Base-by-base conservation (phyloP, 37 sponge, comb jelly and placozoan species). In the Chondrilla cf. caribensis region DNA sequence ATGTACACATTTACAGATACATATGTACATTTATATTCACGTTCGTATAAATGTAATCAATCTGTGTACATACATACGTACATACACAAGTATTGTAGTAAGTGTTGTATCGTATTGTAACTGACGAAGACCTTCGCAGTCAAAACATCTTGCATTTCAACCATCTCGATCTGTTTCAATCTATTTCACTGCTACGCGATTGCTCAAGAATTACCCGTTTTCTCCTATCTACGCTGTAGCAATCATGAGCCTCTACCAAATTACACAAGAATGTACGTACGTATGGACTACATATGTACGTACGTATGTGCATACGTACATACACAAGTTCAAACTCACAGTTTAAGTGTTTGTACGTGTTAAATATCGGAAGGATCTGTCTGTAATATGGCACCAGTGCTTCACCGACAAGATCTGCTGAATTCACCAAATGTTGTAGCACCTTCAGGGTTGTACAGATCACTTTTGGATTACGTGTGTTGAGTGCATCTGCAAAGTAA, bases 371-470 rank as follows among this genome's bases (percentile, higher is more conserved):
- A 15, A 98, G 89, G 39, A 98, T 98, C 70, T 98, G 98, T 82
- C 98, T 59, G 91, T 98, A 98, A 85, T 98, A 98, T 0, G 98
- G 96, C 4, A 98, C 98, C 44, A 98, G 88, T 3, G 98, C 98
- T 58, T 98, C 96, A 68, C 98, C 98, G 15, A 98, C 93, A 84
- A 95, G 73, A 71, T 98, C 96, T 19, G 83, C 93, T 47, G 95
- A 95, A 15, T 86, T 82, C 9, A 98, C 98, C 19, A 98, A 84
- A 58, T 93, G 98, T 68, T 95, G 98, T 22, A 98, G 96, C 24
- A 91, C 86, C 60, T 98, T 98, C 59, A 98, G 83, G 9, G 98
- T 92, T 31, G 94, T 93, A 80, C 98, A 98, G 54, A 98, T 91
- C 41, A 95, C 96, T 32, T 87, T 77, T 14, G 28, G 55, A 62